Base-by-base conservation (phyloP, 2,888 invertebrate species). In the Anoplius nigerrimus region DNA sequence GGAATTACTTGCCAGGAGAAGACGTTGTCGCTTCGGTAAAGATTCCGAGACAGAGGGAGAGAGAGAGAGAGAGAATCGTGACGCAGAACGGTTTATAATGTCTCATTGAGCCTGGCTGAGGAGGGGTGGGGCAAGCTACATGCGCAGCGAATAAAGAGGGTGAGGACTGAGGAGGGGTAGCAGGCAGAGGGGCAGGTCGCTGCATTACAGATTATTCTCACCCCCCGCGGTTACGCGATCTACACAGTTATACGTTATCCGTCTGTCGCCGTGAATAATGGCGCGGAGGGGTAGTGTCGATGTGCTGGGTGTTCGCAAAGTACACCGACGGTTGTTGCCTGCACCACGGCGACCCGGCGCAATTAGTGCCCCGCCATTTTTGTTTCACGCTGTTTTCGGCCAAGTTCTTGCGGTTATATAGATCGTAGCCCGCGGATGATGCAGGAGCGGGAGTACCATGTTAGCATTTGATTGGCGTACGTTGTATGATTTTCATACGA, bases 191-290 rank as follows among this genome's bases (percentile, higher is more conserved):
- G n/a, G 48, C 43, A 45, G 46, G 58, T n/a, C 64, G 61, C 58
- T 69, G 62, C 62, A 51, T 63, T 73, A 63, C 64, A 66, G 45
- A 69, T 75, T 69, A 76, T 73, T 65, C 55, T 62, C 65, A 54
- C 48, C 57, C 55, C n/a, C 59, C 21, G 48, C 55, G 61, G 69
- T 69, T 70, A 51, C 58, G 42, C 48, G 61, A 63, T 72, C 65
- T 64, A 61, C 60, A 57, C 62, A 45, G 59, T 55, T 69, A 62
- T 67, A 59, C 56, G 60, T 73, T 68, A 66, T 66, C 56, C 53
- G 54, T n/a, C 16, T 20, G n/a, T 52, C 43, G 18, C 21, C 48
- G 48, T 18, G 48, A 48, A 16, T n/a, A 48, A 48, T 48, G 6
- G 48, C 48, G 13, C 48, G 48, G 11, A 34, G 34, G 34, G 8